Evolutionary conservation across 2,113 vertebrate genomes (phyloP), one percentile per base, ranked within the genome.

Genomic region (Sprattus sprattus): DNA sequence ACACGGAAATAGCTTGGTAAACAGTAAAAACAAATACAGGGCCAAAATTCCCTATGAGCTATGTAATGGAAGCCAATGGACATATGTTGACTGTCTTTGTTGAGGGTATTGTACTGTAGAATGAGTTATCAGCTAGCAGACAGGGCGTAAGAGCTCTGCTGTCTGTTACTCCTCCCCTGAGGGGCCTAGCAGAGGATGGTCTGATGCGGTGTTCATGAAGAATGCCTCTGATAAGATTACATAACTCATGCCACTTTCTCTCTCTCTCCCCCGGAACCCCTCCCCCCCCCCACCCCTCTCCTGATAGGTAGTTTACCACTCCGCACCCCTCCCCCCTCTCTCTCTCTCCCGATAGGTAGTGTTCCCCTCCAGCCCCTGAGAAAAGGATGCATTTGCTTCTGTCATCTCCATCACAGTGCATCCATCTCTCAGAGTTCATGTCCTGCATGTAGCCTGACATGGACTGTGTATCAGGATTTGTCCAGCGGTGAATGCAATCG

Each of bases 151-250:
- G 39, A 39, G 39, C 1, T 50, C 47, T 16, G 25, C 20, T 49
- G 32, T 82, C 49, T 85, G 82, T 32, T 47, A 81, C 20, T 82
- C n/a, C 32, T 83, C 67, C 57, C 47, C 13, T 2, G 47, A 11
- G 47, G 47, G 6, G 9, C 47, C 47, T 49, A 49, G 9, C 47
- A 54, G 60, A 71, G 9, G 25, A 39, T 80, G 71, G n/a, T 15
- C 45, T 28, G 50, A 81, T 18, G 20, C 67, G 32, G 44, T 2
- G 28, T 11, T 60, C 6, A 45, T 18, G 44, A 86, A 52, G 28
- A 45, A 75, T 52, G 11, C 60, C 60, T 82, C 81, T n/a, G 82
- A 88, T 88, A 85, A 83, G 83, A 81, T 52, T 60, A 28, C 32
- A 28, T n/a, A 28, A 25, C 32, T 28, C 25, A 32, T 28, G n/a